Evolutionary conservation across 2,888 invertebrate genomes (phyloP).

Genomic region (Drosophila vallismaia): DNA sequence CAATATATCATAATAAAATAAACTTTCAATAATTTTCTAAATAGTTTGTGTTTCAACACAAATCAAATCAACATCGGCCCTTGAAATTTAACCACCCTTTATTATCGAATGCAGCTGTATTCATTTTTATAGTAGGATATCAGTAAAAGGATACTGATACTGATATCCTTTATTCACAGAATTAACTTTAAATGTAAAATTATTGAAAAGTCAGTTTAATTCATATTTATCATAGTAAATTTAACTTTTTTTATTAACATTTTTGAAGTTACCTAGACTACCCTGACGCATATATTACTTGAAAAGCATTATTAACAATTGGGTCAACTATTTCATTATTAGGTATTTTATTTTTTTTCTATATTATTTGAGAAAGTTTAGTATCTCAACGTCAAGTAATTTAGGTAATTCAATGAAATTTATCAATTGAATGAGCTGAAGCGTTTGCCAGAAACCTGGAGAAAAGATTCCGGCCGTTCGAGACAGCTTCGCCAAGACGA

Average conservation of each 20-base stretch:
- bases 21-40: too few relatives aligned
- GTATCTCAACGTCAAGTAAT: conserved; percentile 85
- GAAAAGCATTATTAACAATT: conserved; percentile 89
- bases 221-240: conserved; percentile 91
- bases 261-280: conserved; percentile 91
- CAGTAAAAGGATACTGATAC: conserved; percentile 83
- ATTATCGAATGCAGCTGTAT: conserved; percentile 91
- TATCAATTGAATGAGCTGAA: conserved; percentile 88
- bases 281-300: conserved; percentile 87
- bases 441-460: too few relatives aligned
- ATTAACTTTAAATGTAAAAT: conserved; percentile 85
- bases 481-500: too few relatives aligned
- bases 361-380: conserved; percentile 87
- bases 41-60: too few relatives aligned
- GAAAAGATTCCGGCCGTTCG: too few relatives aligned
- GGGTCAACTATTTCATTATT: conserved; percentile 88
- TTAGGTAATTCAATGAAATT: conserved; percentile 85
- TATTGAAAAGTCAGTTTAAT: conserved; percentile 89
- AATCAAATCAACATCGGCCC: too few relatives aligned
- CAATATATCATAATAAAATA: too few relatives aligned
- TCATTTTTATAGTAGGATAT: conserved; percentile 90
- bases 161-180: conserved; percentile 90
- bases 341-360: conserved; percentile 86
- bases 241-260: conserved; percentile 93
- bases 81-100: too few relatives aligned